Evolutionary conservation across 2,797 vertebrate species (phyloP), one percentile per base, ranked within the genome.

Genomic region (Cyprinella venusta): DNA sequence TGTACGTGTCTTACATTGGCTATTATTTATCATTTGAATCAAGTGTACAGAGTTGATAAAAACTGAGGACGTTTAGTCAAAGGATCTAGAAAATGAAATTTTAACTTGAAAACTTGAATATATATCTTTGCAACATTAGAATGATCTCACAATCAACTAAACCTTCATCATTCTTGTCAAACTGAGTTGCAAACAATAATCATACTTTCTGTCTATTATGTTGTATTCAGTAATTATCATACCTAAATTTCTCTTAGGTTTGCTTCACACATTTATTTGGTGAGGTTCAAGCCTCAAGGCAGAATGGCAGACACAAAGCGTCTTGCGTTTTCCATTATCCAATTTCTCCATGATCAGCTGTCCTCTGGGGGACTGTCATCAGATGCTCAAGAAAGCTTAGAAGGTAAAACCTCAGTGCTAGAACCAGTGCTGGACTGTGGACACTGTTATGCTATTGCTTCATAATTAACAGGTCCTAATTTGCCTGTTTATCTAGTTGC

Each of bases 341-440:
- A 94, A 85, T 99, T 98, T 89, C 95, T 99, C 3, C 97, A 97
- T 0, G 94, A 96, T n/a, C 97, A 99, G 91, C 93, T 99, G 0
- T 93, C 92, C 69, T 92, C 94, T 0, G 98, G 97, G 0, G 89
- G 84, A 2, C 93, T 99, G 81, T 94, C 95, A 0, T 95, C 97
- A 0, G 97, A 97, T 0, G 97, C 97, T 30, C 97, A 98, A 92
- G 97, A 99, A 92, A 99, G 98, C 88, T 88, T 99, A 86, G 98
- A 99, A 94, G 98, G 98, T 99, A 80, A 85, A 45, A 61, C 6
- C 24, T 50, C 13, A n/a, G 0, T 42, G 2, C 16, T 71, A 13
- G 21, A 54, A 21, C 42, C 13, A n/a, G 0, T 42, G 2, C 16
- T 71, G 18, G 21, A 54, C 2, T 18, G 8, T 10, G 12, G 13